Base-by-base conservation (phyloP, 2,113 vertebrate species). In the Aptenodytes forsteri region DNA sequence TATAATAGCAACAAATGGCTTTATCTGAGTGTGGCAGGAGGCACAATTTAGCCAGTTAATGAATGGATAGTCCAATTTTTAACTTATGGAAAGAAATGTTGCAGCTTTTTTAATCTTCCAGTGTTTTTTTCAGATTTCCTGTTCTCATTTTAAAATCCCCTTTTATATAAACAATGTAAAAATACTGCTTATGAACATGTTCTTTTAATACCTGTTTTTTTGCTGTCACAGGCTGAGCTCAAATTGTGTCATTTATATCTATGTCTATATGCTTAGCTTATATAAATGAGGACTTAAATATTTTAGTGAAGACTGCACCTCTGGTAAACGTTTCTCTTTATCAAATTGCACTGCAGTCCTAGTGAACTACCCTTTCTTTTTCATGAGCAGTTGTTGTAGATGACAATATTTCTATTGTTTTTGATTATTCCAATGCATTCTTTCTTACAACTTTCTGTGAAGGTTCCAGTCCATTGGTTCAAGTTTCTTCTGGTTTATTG, bases 381-480 rank as follows among this genome's bases (percentile, higher is more conserved):
- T 71, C 30, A 61, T 85, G 19, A 93, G 20, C 22, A 26, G 25
- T 23, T 71, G 44, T 89, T 83, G 46, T 56, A 83, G n/a, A 58
- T 65, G 30, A 94, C 38, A 78, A 32, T 93, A 73, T 84, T 85
- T 75, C 30, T 86, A 20, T 95, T 85, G 56, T 3, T 69, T 79
- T 86, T 89, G 29, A 69, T 90, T 47, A 46, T 77, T 96, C 34
- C 66, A 93, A n/a, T 84, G 13, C 73, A 69, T 97, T 83, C 67
- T 97, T 97, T 97, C 38, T 97, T 98, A 49, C 83, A 82, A 65
- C 92, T 90, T 93, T 88, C 56, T 94, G 3, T 83, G 79, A 94
- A 98, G 96, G 85, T 97, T 96, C 78, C 85, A 93, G 52, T 95
- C 83, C 92, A 23, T 8, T 80, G 40, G 71, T 93, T 97, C 95